phyloP scores from a whole-genome alignment of 2,797 vertebrate species.

The Channallabes apus region DNA sequence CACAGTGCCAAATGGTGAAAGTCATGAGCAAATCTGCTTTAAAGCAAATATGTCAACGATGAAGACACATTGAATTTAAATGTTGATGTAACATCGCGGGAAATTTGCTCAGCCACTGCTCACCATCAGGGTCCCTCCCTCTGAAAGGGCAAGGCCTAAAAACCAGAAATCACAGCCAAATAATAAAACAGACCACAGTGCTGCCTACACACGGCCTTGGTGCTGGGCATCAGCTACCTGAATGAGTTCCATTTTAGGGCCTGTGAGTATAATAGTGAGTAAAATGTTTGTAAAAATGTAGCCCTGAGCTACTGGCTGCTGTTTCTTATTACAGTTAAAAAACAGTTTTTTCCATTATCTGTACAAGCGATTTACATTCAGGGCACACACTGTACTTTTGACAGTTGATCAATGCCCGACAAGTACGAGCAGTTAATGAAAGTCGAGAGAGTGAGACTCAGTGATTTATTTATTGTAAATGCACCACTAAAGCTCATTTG shows the following conservation, averaged over 20 bases:
- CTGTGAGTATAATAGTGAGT: not conserved
- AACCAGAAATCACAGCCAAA: slow-evolving; percentile 11
- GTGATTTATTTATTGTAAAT: slow-evolving; percentile 23
- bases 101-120: not conserved
- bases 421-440: slow-evolving; percentile 24
- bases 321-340: not conserved
- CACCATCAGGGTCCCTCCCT: not conserved
- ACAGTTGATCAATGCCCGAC: slow-evolving; percentile 3
- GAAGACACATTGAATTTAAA: not conserved
- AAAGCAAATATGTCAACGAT: not conserved
- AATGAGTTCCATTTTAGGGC: not conserved
- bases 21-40: not conserved
- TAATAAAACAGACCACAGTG: not conserved
- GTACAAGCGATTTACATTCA: not conserved
- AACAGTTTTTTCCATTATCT: not conserved
- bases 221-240: slow-evolving; percentile 2
- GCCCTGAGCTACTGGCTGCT: not conserved
- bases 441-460: not conserved
- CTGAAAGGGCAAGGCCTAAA: not conserved
- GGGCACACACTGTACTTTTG: not conserved
- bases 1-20: not conserved
- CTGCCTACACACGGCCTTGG: not conserved
- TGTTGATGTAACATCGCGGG: not conserved
- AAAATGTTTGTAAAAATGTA: not conserved
- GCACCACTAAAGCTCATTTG: not conserved